phyloP scores from a whole-genome alignment of 2,888 invertebrate genomes.

The Macrophya annulata region DNA sequence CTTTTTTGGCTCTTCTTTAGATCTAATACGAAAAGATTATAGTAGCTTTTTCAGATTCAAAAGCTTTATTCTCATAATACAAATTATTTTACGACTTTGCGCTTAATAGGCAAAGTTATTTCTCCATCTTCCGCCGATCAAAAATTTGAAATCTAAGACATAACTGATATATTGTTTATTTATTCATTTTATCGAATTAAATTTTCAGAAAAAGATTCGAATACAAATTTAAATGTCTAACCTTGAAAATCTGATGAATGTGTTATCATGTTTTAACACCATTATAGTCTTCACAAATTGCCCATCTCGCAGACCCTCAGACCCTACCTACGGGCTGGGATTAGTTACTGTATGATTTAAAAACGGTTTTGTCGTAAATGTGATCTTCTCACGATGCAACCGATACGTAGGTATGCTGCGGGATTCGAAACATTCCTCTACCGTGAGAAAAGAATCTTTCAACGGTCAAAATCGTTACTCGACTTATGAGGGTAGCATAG shows the following conservation, averaged over 20 bases:
- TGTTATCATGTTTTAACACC: not conserved
- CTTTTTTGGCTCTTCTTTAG: no score
- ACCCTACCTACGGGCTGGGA: not conserved
- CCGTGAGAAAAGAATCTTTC: slow-evolving; percentile 29
- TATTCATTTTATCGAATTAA: not conserved
- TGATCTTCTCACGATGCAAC: slow-evolving; percentile 28
- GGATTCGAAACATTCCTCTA: not conserved
- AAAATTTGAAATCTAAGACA: not conserved
- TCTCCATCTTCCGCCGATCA: not conserved
- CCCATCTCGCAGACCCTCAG: not conserved
- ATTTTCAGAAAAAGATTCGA: not conserved
- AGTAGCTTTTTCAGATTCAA: no score
- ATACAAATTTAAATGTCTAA: no score
- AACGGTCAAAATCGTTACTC: slow-evolving; percentile 37
- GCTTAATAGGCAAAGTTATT: no score
- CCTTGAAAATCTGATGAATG: not conserved
- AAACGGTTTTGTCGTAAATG: slow-evolving; percentile 19
- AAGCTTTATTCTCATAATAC: no score
- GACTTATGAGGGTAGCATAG: slow-evolving; percentile 31
- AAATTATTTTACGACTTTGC: no score
- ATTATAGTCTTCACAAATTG: no score
- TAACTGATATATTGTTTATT: not conserved
- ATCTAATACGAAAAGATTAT: no score
- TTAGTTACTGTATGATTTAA: not conserved
- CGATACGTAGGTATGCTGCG: slow-evolving; percentile 57